Evolutionary conservation across 1,140 invertebrate species (phyloP).

Genomic region (Aphis craccivora): DNA sequence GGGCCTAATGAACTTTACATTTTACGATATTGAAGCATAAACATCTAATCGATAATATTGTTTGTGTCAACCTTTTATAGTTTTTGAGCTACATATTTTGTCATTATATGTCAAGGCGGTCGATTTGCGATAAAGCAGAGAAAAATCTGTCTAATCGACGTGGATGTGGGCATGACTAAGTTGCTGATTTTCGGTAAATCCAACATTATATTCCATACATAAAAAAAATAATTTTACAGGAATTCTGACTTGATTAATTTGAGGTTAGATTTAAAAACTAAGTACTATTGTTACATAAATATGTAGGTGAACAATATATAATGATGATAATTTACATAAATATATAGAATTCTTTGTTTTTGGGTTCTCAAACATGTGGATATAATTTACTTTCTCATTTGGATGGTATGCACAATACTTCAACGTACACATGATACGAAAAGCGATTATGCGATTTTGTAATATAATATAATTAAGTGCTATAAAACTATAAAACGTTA

Average conservation of each 20-base stretch:
- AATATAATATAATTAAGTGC: neutral
- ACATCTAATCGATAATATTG: neutral
- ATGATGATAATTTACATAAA: neutral
- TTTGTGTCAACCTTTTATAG: neutral
- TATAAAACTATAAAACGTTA: neutral
- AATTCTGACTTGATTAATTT: neutral
- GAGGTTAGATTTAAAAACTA: neutral
- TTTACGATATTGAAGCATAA: neutral
- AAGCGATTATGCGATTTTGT: neutral
- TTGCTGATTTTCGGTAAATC: neutral
- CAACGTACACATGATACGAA: neutral
- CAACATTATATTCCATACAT: neutral
- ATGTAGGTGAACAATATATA: neutral
- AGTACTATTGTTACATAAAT: neutral
- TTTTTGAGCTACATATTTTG: neutral
- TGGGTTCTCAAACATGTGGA: neutral
- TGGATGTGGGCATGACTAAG: neutral
- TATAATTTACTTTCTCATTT: neutral
- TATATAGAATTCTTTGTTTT: neutral
- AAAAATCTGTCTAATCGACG: neutral
- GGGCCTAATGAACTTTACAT: neutral
- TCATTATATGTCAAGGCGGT: neutral
- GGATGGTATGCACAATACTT: neutral
- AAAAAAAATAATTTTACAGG: neutral
- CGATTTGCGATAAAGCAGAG: neutral